Conservation (phyloP, 1,140 invertebrate genomes). For the Drosophila chauvacae region DNA sequence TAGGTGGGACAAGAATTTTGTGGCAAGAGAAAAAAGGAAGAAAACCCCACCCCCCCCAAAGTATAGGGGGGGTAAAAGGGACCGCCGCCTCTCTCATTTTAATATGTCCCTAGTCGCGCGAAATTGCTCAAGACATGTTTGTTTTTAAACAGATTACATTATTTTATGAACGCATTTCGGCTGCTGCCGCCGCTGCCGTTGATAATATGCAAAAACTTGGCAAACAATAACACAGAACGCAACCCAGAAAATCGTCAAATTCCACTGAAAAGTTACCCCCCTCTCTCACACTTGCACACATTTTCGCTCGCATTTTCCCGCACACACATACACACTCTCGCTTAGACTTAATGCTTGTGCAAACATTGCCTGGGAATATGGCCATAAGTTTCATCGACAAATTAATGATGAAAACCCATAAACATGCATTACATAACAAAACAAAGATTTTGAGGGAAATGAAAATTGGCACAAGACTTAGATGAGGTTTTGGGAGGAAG, state of each 20-base stretch:
- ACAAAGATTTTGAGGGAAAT: constrained; percentile 37
- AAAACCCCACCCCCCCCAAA: neutral
- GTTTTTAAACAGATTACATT: constrained; percentile 83
- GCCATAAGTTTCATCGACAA: constrained; percentile 82
- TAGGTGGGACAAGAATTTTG: constrained; percentile 53
- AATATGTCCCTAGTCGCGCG: constrained; percentile 80
- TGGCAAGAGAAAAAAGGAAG: constrained; percentile 1
- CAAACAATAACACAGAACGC: constrained; percentile 78
- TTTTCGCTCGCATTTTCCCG: neutral
- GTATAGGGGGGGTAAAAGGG: constrained; percentile 5
- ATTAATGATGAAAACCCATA: constrained; percentile 80
- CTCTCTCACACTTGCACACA: constrained; percentile 12
- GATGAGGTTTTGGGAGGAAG: constrained; percentile 11
- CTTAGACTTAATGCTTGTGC: constrained; percentile 52
- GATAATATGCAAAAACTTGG: constrained; percentile 83
- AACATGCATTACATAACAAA: constrained; percentile 82
- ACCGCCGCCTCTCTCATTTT: constrained; percentile 60
- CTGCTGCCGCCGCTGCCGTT: constrained; percentile 37
- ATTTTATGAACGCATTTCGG: constrained; percentile 79
- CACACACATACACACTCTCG: constrained; percentile 30
- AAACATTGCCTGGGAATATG: constrained; percentile 79
- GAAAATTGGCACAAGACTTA: constrained; percentile 33
- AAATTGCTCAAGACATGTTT: constrained; percentile 82
- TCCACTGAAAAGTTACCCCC: constrained; percentile 65
- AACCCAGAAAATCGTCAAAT: constrained; percentile 73